Conservation (phyloP, 2,888 invertebrate genomes). For the Phortica magna region DNA sequence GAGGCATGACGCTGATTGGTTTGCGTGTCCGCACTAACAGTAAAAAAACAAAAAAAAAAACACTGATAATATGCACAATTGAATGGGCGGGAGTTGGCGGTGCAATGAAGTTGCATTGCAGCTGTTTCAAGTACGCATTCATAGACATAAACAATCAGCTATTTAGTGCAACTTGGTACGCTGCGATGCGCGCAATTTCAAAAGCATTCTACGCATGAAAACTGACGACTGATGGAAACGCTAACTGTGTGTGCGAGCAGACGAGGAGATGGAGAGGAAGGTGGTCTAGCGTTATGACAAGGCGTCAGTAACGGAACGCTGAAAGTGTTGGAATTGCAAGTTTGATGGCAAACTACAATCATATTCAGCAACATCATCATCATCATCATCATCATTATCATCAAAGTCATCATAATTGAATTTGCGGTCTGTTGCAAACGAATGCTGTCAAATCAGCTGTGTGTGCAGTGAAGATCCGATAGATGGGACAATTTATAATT, state of each 20-base stretch:
- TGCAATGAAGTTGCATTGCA: too few species aligned
- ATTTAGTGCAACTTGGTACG: too few species aligned
- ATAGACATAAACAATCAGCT: too few species aligned
- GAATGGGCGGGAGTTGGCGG: too few species aligned
- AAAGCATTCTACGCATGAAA: not conserved
- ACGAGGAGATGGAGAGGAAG: not conserved
- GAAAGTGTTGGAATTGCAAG: not conserved
- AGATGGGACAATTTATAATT: too few species aligned
- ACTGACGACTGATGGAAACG: not conserved
- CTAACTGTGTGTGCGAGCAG: too few species aligned
- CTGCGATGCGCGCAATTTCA: not conserved
- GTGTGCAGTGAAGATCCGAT: too few species aligned
- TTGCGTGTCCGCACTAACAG: too few species aligned
- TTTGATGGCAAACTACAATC: not conserved
- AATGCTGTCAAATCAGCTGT: not conserved
- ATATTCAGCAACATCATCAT: not conserved
- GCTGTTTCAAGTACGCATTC: too few species aligned
- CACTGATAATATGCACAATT: too few species aligned
- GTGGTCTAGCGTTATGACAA: not conserved
- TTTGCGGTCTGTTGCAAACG: conserved; percentile 56
- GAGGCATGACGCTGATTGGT: too few species aligned
- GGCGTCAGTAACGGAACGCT: conserved; percentile 8
- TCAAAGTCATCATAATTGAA: conserved; percentile 69
- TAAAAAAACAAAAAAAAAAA: too few species aligned
- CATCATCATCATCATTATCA: not conserved